These are phyloP conservation scores for Drosophila pachea DNA, from an alignment of 1,140 invertebrate species.

Conservation along the genomic window DNA sequence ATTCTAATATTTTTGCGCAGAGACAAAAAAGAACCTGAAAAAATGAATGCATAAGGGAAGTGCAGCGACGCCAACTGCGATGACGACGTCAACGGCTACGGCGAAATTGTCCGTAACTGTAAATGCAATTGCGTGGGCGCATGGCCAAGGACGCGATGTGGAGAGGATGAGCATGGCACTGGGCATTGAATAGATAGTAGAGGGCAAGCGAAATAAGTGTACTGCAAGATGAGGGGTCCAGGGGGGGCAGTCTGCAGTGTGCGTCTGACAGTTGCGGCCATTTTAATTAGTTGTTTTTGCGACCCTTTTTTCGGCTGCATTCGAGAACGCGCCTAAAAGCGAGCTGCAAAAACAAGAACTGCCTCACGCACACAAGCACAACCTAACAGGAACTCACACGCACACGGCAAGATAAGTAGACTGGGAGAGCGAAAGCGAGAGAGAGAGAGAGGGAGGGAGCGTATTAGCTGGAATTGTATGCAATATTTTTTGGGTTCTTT, in stretches of 20 bases:
- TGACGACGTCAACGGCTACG: not conserved
- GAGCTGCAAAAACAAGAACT: slow-evolving; percentile 40
- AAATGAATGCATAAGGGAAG: not conserved
- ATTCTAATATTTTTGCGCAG: not conserved
- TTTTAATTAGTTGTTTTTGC: slow-evolving; percentile 45
- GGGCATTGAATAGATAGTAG: not conserved
- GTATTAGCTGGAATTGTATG: slow-evolving; percentile 28
- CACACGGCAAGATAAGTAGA: not conserved
- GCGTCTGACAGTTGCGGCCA: slow-evolving; percentile 28
- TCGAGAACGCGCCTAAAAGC: slow-evolving; percentile 40
- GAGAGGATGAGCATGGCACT: slow-evolving; percentile 3
- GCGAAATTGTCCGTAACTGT: slow-evolving; percentile 1
- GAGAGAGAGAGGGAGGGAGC: not conserved
- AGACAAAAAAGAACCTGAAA: not conserved
- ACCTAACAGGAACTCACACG: slow-evolving; percentile 21
- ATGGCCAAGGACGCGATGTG: slow-evolving; percentile 33
- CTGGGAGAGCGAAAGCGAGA: no score
- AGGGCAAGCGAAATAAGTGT: not conserved
- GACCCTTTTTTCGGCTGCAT: slow-evolving; percentile 6
- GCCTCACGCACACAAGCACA: slow-evolving; percentile 27
- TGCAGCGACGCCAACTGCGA: not conserved
- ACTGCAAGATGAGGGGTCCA: not conserved
- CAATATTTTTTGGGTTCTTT: slow-evolving; percentile 18
- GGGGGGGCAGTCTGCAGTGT: slow-evolving; percentile 4
- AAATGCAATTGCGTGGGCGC: slow-evolving; percentile 44